A percentile compares a stretch with the other conserved stretches of the same genome.
Conservation (phyloP, 2,888 invertebrate genomes). For the Drosophila ustulata region DNA sequence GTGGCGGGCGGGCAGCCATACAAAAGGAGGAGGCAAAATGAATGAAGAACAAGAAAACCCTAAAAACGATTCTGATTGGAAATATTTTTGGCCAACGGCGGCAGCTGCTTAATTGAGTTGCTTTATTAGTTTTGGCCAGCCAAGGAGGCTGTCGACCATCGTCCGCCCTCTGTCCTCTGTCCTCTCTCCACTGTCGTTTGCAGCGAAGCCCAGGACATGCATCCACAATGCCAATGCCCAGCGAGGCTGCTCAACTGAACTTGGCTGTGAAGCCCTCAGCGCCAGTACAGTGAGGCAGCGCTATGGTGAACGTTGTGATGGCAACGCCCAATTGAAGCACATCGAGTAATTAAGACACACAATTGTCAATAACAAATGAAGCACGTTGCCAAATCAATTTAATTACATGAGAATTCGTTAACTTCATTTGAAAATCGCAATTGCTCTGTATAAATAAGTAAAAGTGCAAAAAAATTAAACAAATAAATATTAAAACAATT, state of each 20-base stretch:
- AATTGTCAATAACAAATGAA: no score
- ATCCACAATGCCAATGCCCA: conserved; percentile 1
- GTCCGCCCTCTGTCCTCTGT: no score
- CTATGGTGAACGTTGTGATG: not conserved
- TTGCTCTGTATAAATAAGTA: no score
- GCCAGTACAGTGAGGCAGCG: not conserved
- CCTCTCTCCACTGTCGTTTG: no score
- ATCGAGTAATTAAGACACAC: no score
- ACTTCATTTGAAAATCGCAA: no score
- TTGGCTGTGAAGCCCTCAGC: no score
- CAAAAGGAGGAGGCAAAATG: conserved; percentile 10
- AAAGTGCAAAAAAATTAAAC: no score
- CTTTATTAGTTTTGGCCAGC: conserved; percentile 64
- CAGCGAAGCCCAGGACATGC: conserved; percentile 34
- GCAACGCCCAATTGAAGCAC: no score
- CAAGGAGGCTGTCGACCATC: conserved; percentile 3
- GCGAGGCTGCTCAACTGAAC: not conserved
- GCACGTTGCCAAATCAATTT: no score
- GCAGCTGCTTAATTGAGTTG: conserved; percentile 73
- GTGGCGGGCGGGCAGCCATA: conserved; percentile 45
- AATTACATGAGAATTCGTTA: no score
- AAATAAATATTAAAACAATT: no score
- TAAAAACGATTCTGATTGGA: conserved; percentile 44
- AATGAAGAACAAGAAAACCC: conserved; percentile 19
- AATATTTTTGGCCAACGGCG: conserved; percentile 46